A percentile compares a stretch with the other conserved stretches of the same genome.
phyloP scores from a whole-genome alignment of 2,113 vertebrate genomes.

The Phyllopteryx taeniolatus region DNA sequence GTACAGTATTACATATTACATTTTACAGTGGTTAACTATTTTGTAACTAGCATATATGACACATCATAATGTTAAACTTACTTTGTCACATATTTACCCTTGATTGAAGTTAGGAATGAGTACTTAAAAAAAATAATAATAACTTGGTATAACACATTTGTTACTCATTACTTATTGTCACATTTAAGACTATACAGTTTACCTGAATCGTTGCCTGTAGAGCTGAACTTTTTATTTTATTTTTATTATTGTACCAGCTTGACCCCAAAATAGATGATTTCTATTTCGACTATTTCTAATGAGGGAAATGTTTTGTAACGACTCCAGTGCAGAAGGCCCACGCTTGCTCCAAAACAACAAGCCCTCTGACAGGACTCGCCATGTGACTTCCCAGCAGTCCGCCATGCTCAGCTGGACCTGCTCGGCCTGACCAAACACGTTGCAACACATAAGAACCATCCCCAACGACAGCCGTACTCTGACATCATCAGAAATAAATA shows the following conservation, averaged over 20 bases:
- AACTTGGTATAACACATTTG: too few species aligned
- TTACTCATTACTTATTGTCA: too few species aligned
- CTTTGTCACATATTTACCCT: not conserved
- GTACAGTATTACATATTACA: too few species aligned
- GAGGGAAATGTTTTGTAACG: not conserved
- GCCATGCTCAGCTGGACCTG: slow-evolving; percentile 50
- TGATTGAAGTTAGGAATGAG: not conserved
- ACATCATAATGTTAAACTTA: not conserved
- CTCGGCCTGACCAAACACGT: slow-evolving; percentile 48
- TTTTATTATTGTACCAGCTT: too few species aligned
- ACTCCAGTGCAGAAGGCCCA: not conserved
- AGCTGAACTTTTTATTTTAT: too few species aligned
- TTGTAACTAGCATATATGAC: too few species aligned
- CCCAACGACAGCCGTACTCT: not conserved
- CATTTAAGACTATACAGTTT: too few species aligned
- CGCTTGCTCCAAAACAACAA: slow-evolving; percentile 34
- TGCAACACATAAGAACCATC: slow-evolving; percentile 21
- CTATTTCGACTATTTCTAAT: not conserved
- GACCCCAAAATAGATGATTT: too few species aligned
- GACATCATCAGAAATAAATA: not conserved
- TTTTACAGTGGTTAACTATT: not conserved
- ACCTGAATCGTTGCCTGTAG: too few species aligned
- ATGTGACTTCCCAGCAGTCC: slow-evolving; percentile 57
- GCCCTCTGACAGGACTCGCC: slow-evolving; percentile 26
- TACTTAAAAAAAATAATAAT: too few species aligned